These are phyloP conservation scores for Ostrea denselamellosa DNA, from an alignment of 1,140 invertebrate genomes.

Conservation along the genomic window DNA sequence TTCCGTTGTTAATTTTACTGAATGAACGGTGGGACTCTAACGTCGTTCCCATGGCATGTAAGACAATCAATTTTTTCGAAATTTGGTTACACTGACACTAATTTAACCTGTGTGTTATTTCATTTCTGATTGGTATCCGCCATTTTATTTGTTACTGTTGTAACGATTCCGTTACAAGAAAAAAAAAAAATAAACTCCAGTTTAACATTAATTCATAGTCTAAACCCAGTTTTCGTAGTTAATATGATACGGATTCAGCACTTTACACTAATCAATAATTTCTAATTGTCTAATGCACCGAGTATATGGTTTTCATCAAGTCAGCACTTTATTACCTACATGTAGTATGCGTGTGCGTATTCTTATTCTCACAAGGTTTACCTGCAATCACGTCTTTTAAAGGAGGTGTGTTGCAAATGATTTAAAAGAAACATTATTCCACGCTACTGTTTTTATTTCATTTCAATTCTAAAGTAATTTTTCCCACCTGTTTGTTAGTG, in stretches of 20 bases:
- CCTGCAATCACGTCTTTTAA: not conserved
- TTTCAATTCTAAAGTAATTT: not conserved
- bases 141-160: not conserved
- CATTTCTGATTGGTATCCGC: not conserved
- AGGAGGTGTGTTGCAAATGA: not conserved
- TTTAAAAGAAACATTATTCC: not conserved
- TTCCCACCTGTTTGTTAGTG: not conserved
- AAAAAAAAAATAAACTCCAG: not conserved
- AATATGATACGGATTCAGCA: not conserved
- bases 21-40: not conserved
- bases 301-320: constrained; percentile 16
- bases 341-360: not conserved
- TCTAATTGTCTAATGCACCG: not conserved
- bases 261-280: not conserved
- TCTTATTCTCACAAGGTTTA: not conserved
- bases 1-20: not conserved
- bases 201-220: not conserved
- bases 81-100: not conserved
- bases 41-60: not conserved
- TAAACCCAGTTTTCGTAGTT: not conserved
- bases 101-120: not conserved
- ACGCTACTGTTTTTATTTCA: constrained; percentile 4
- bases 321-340: constrained; percentile 3
- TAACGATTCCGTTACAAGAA: no score
- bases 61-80: not conserved